Evolutionary conservation across 2,113 vertebrate genomes (phyloP), one percentile per base, ranked within the genome.

Genomic region (Chlorocebus sabaeus): DNA sequence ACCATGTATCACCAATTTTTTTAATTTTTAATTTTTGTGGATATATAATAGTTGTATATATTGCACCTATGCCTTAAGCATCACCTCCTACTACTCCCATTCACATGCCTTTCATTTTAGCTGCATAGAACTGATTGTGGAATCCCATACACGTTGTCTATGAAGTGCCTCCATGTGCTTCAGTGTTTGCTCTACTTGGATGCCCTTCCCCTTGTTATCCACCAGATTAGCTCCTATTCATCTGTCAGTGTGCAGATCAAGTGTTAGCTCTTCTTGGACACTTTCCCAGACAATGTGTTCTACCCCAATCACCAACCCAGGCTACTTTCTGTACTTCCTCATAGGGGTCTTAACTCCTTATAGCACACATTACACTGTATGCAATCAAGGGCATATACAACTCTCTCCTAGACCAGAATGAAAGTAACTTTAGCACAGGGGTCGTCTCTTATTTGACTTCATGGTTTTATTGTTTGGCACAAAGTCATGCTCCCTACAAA

Each of bases 221-320:
- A 57, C 23, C 23, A 20, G n/a, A 48, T 45, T 38, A 61, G 30
- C 23, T 32, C 59, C 81, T 61, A 9, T 40, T 50, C 59, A 79
- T 78, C 23, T 35, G 32, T 55, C 22, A 72, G 11, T 25, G 7
- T 55, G 61, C 72, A 22, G 35, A 32, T 43, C n/a, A 12, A 16
- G 35, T 75, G 43, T 8, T 17, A 30, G 7, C 38, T 52, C 30
- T 27, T 94, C 88, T 25, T 48, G 52, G 64, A 45, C 17, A 57
- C 43, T 18, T 79, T 43, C 70, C 23, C 57, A 38, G 43, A 81
- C 43, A 48, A 40, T 17, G 30, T 22, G 11, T 64, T 48, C 70
- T 23, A 32, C n/a, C 38, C 8, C 27, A 9, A 3, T 2, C 3
- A 9, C 61, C 1, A 18, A 40, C 9, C 27, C 17, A 2, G 2